phyloP scores from a whole-genome alignment of 92 coral and sea anemone species.

The Palythoa grandiflora region DNA sequence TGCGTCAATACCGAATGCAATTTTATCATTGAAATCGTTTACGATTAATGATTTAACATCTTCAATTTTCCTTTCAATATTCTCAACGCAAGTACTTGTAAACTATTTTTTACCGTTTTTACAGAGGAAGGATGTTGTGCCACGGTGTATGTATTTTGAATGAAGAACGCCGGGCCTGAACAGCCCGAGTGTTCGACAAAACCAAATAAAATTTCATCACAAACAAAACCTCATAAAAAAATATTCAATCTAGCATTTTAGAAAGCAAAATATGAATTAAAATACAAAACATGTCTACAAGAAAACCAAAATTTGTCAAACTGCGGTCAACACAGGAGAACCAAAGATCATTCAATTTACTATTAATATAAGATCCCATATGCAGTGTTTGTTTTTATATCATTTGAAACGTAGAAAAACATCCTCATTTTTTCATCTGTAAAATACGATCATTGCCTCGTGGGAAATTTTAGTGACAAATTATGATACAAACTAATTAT shows the following conservation, averaged over 20 bases:
- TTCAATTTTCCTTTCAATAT: neutral
- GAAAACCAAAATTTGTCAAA: slow-evolving; percentile 39
- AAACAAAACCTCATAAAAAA: neutral
- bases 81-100: neutral
- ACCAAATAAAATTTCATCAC: slow-evolving; percentile 18
- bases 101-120: neutral
- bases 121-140: neutral
- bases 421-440: neutral
- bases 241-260: slow-evolving; percentile 11
- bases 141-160: neutral
- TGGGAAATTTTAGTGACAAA: neutral
- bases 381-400: slow-evolving; percentile 1
- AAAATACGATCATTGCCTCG: neutral
- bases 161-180: neutral
- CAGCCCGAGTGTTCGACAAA: slow-evolving; percentile 15
- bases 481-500: neutral
- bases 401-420: neutral
- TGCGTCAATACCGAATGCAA: neutral
- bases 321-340: slow-evolving; percentile 13
- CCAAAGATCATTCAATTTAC: neutral
- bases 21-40: neutral
- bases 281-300: slow-evolving; percentile 3
- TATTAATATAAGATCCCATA: neutral
- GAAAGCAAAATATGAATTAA: neutral
- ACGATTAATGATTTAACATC: neutral